phyloP scores from a whole-genome alignment of 1,140 invertebrate genomes.

The Trachymyrmex cornetzi region DNA sequence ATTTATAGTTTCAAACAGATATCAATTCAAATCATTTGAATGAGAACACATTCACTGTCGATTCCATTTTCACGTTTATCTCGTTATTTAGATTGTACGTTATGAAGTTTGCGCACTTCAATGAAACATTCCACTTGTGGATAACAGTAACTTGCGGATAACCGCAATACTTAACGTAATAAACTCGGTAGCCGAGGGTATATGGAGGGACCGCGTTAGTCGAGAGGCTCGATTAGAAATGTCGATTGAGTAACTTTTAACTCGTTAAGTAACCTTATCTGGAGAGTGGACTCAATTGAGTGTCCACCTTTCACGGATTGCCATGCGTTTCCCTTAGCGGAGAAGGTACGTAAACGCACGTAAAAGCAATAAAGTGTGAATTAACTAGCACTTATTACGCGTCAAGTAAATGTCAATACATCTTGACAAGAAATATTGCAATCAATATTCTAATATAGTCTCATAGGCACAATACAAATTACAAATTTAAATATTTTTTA shows the following conservation, averaged over 20 bases:
- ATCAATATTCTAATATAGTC: neutral
- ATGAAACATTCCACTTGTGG: constrained; percentile 26
- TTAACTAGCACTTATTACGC: neutral
- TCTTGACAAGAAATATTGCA: neutral
- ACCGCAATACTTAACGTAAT: constrained; percentile 8
- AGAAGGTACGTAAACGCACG: neutral
- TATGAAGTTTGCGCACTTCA: constrained; percentile 13
- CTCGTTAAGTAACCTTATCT: constrained; percentile 66
- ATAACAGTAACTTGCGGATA: neutral
- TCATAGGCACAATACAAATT: neutral
- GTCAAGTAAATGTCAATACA: neutral
- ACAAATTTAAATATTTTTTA: neutral
- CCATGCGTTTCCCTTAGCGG: constrained; percentile 2
- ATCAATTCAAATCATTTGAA: neutral
- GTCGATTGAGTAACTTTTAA: constrained; percentile 64
- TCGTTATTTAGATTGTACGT: neutral
- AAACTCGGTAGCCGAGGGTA: constrained; percentile 33
- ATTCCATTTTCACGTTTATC: neutral
- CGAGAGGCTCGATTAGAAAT: constrained; percentile 63
- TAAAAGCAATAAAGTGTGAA: neutral
- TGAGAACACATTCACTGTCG: neutral
- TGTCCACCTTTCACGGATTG: constrained; percentile 70
- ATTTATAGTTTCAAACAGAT: neutral
- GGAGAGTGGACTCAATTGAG: constrained; percentile 45
- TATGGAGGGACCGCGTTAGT: neutral